Evolutionary conservation across 2,888 invertebrate genomes (phyloP), one percentile per base, ranked within the genome.

Genomic region (Urechis unicinctus): DNA sequence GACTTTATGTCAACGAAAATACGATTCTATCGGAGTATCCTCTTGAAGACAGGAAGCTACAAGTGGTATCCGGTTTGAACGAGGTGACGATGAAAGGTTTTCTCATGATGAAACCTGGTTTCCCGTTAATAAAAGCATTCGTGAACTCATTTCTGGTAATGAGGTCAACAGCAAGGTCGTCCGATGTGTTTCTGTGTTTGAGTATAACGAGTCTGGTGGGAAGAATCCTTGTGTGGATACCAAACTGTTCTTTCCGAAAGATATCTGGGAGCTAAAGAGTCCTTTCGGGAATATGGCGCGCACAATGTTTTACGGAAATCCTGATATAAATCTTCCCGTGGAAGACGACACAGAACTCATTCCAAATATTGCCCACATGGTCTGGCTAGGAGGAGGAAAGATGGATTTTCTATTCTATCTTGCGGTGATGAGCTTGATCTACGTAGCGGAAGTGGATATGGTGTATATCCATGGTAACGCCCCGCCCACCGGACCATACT

Each of bases 351-450:
- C 50, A n/a, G 60, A 59, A 0, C 60, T 61, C 3, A 71, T 74
- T 28, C 73, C 73, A 17, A 71, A 70, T 54, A 70, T 73, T 24
- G 70, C 71, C 26, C 75, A 75, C 53, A 68, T 73, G 31, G 70
- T 73, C 2, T 74, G 74, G 73, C 67, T 72, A 52, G 69, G 69
- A 3, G 59, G 60, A 2, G 66, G 66, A 25, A 58, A 67, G 25
- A 66, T 75, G 67, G 66, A 69, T 22, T 73, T 71, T 56, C 62
- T 71, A 44, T 72, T 72, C 65, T 73, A 72, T 56, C 58, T 75
- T 3, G 68, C 73, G 50, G 63, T 74, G 9, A 54, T 72, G 1
- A 74, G 74, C 59, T 63, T 70, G 2, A 58, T 75, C 2, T 66
- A 69, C 53, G 66, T 66, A 9, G 66, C 66, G 4, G 59, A 66